Evolutionary conservation across 1,140 invertebrate species (phyloP).

Genomic region (Ridgeia piscesae): DNA sequence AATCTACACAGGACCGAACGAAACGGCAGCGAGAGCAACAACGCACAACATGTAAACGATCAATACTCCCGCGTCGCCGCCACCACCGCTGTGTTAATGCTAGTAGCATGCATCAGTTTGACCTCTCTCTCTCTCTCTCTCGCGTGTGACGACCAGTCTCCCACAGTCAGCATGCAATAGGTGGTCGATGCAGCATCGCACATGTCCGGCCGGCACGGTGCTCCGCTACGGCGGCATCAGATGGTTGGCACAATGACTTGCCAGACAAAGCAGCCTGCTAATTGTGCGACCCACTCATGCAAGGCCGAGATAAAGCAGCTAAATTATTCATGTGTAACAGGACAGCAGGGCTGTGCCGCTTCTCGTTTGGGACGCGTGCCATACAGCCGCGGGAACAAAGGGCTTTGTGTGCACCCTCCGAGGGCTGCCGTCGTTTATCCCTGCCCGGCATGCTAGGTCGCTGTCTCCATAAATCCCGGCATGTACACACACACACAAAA

Average conservation of each 20-base stretch:
- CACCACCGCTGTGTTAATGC: not conserved
- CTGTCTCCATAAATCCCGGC: not conserved
- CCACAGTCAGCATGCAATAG: not conserved
- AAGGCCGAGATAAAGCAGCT: not conserved
- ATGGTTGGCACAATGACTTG: not conserved
- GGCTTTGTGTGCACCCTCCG: not conserved
- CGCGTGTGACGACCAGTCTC: not conserved
- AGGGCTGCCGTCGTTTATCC: not conserved
- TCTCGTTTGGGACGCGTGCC: not conserved
- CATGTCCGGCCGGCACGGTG: not conserved
- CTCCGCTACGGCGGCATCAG: not conserved
- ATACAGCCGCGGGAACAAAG: not conserved
- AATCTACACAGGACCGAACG: not conserved
- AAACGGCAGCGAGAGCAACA: not conserved
- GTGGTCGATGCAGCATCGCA: not conserved
- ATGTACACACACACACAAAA: not conserved
- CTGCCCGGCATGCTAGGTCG: not conserved
- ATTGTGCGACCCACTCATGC: not conserved
- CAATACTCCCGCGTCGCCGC: not conserved
- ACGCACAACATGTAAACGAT: not conserved
- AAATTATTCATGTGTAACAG: conserved; percentile 2
- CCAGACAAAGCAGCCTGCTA: not conserved
- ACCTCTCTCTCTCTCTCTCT: not conserved
- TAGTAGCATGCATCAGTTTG: not conserved
- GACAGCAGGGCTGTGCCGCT: not conserved